Base-by-base conservation (phyloP, 2,888 invertebrate species). In the Calameuta filiformis region DNA sequence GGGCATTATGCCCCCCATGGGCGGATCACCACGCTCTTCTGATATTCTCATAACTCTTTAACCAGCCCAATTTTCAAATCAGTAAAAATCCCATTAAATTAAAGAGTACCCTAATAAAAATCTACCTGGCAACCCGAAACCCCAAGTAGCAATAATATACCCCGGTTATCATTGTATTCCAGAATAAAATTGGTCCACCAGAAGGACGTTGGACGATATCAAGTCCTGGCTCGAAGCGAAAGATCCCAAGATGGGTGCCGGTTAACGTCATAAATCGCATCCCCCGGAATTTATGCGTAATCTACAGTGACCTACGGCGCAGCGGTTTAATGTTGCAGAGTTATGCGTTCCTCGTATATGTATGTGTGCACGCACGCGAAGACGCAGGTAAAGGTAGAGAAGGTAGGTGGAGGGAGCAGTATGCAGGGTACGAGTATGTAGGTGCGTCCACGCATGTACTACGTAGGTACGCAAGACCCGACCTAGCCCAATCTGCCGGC, bases 181-280 rank as follows among this genome's bases (percentile, higher is more conserved):
- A 56, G 9, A 56, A 56, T 56, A 56, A 56, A 56, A 23, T 6
- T 56, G 56, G 56, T 56, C 56, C 56, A 56, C 88, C 12, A 85
- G 86, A 56, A 86, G 92, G 30, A 90, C 90, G 79, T 89, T 89
- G 87, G 92, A 92, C 85, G 93, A 92, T 83, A 87, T 93, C 80
- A 93, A 93, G 35, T 92, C 93, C 83, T 93, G 93, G 90, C 93
- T 73, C 40, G 68, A 91, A 75, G 90, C 89, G 85, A 92, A 92
- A 84, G 91, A 94, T 83, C 94, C 94, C 31, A 34, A 31, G 71
- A 34, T 33, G 71, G 71, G 34, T 34, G 71, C 71, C 71, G 71
- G 74, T 79, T 75, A 84, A 82, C 81, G 80, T 85, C 82, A 80
- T 86, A 85, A 87, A 87, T 84, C 80, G 83, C 82, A 75, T 78